Base-by-base conservation (phyloP, 2,113 vertebrate genomes). In the Ammodytes dubius region DNA sequence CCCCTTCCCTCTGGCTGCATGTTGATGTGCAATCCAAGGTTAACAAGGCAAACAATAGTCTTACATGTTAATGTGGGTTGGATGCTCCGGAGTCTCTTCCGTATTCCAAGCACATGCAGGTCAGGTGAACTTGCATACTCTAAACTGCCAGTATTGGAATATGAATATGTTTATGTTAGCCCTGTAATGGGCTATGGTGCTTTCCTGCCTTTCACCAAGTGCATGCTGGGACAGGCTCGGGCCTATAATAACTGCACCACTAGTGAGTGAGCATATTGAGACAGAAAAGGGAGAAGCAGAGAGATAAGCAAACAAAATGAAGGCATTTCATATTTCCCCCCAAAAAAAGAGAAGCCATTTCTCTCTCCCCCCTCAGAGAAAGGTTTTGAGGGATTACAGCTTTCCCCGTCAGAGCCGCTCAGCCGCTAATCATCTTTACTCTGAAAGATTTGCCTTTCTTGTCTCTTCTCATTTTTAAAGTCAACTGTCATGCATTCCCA, bases 401-500 rank as follows among this genome's bases (percentile, higher is more conserved):
- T 66, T 66, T 82, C 79, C 89, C 71, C 75, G 85, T 76, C 65
- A 57, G 35, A 85, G 79, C 73, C 60, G 40, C 73, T 84, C 71
- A 90, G 77, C 85, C 53, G 4, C 79, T 80, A 85, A 92, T 92
- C 74, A 84, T 81, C 86, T 93, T 83, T 79, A 74, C 74, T 81
- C 69, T 76, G 73, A 77, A 69, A 80, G 60, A 87, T 89, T 92
- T 87, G 68, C 82, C 57, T 77, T 69, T 71, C 68, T 37, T 84
- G 73, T 73, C 72, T 84, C 74, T 87, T 83, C 56, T 78, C n/a
- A 74, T 87, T 87, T 82, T 54, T 52, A 84, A 83, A 83, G 79
- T 89, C 81, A 85, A 60, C 57, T 74, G 63, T 78, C 58, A 60
- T n/a, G 50, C 75, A 17, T 27, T 56, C 49, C 52, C 65, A 19